Base-by-base conservation (phyloP, 1,140 invertebrate species). In the Pogonomyrmex californicus region DNA sequence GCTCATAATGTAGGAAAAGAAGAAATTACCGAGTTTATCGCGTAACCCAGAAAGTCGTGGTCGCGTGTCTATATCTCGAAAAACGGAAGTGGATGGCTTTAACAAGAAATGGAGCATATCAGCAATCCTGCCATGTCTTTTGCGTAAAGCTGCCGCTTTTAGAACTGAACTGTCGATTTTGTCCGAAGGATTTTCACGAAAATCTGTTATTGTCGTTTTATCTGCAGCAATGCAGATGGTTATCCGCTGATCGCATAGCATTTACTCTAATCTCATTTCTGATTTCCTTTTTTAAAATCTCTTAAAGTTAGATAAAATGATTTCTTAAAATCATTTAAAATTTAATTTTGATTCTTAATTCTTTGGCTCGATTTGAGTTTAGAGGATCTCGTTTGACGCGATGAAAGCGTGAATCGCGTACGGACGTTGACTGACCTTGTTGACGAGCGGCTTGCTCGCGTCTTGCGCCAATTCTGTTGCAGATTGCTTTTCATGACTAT, bases 401-500 rank as follows among this genome's bases (percentile, higher is more conserved):
- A 66, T 36, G 10, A 54, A 73, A 14, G 12, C 7, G n/a, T n/a
- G n/a, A n/a, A 51, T 70, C 41, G 10, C 10, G 12, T 41, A 17
- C 30, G 63, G 65, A 85, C 9, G 38, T 60, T 1, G 41, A 89
- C 79, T 83, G 60, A 91, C 91, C 90, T 91, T 87, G 17, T 85
- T 88, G 23, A 78, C 81, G 36, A 90, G 62, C 66, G 86, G 56
- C 58, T 91, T 90, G 56, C 54, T 33, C 17, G 86, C 81, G 38
- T 91, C 91, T 71, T 91, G 70, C 38, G 60, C 49, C 56, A 79
- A 75, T 58, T 90, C 89, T 41, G 87, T 78, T 30, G 62, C 70
- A 60, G 65, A 75, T 49, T 85, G 75, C 65, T 83, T 90, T 49
- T 90, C 88, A 81, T 90, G 85, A 33, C 60, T 79, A 70, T 94